These are phyloP conservation scores for Mesoligia furuncula DNA, from an alignment of 2,888 invertebrate genomes.

Conservation along the genomic window DNA sequence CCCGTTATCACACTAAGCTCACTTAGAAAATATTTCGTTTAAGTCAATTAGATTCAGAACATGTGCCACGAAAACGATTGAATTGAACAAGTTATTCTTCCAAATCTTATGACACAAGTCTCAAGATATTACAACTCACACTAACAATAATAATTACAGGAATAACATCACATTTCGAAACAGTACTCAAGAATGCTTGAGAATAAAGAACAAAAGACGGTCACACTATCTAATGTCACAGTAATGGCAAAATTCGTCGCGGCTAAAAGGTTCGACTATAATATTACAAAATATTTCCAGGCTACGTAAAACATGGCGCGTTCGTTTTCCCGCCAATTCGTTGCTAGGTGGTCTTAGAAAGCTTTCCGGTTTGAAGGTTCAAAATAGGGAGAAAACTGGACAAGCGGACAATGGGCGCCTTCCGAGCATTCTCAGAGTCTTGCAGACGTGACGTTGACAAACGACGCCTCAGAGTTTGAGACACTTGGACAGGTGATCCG, in stretches of 20 bases:
- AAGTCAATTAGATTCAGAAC: constrained; percentile 20
- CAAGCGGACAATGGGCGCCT: constrained; percentile 78
- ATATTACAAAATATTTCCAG: constrained; percentile 50
- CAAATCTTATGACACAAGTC: not conserved
- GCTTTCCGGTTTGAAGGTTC: constrained; percentile 71
- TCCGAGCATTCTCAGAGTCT: constrained; percentile 75
- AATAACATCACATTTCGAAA: constrained; percentile 16
- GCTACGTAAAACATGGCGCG: constrained; percentile 21
- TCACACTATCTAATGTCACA: constrained; percentile 61
- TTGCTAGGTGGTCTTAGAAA: constrained; percentile 45
- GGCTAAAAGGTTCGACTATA: constrained; percentile 43
- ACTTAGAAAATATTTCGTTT: constrained; percentile 26
- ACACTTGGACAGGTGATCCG: constrained; percentile 86
- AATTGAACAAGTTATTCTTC: constrained; percentile 13
- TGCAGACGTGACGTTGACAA: constrained; percentile 82
- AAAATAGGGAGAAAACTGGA: constrained; percentile 77
- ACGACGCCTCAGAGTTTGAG: constrained; percentile 78
- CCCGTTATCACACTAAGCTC: constrained; percentile 2
- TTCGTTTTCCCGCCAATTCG: constrained; percentile 41
- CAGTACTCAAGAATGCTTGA: constrained; percentile 36
- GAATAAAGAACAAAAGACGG: constrained; percentile 64
- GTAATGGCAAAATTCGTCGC: constrained; percentile 39
- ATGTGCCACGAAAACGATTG: constrained; percentile 8
- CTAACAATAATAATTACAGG: not conserved
- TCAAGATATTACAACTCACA: not conserved